A percentile compares a stretch with the other conserved stretches of the same genome.
Conservation (phyloP, 1,140 invertebrate species). For the Nasonia giraulti region DNA sequence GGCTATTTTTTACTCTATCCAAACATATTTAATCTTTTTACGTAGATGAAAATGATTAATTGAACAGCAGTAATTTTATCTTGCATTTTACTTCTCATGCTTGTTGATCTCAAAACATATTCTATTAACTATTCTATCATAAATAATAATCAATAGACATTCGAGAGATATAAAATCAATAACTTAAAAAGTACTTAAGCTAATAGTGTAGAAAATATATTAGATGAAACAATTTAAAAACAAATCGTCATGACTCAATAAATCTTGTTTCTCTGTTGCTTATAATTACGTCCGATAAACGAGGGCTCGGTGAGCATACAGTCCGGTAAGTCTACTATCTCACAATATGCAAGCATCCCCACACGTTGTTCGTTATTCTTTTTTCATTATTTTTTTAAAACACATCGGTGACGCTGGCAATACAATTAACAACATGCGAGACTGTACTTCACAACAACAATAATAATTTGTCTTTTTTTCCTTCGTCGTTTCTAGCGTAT, state of each 20-base stretch:
- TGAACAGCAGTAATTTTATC: slow-evolving; percentile 15
- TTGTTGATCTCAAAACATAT: not conserved
- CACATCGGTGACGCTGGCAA: slow-evolving; percentile 3
- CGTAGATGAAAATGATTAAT: slow-evolving; percentile 22
- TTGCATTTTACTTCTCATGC: slow-evolving; percentile 22
- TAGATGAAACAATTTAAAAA: not conserved
- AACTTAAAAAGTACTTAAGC: slow-evolving; percentile 9
- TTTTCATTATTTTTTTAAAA: slow-evolving; percentile 9
- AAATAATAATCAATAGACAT: not conserved
- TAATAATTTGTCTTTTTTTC: slow-evolving; percentile 16
- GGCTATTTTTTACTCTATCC: not conserved
- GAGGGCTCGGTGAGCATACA: slow-evolving; percentile 66
- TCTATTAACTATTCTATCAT: slow-evolving; percentile 14
- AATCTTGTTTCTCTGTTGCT: slow-evolving; percentile 68
- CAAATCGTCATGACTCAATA: slow-evolving; percentile 48
- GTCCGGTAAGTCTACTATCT: slow-evolving; percentile 67
- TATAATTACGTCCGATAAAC: slow-evolving; percentile 67
- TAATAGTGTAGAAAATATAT: slow-evolving; percentile 20
- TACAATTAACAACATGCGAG: slow-evolving; percentile 36
- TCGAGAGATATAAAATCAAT: slow-evolving; percentile 1
- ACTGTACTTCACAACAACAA: not conserved
- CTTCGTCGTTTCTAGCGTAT: not conserved
- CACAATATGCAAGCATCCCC: slow-evolving; percentile 59
- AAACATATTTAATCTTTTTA: slow-evolving; percentile 22
- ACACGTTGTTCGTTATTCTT: slow-evolving; percentile 34